Conservation (phyloP, 2,888 invertebrate genomes). For the Harpalus rufipes region DNA sequence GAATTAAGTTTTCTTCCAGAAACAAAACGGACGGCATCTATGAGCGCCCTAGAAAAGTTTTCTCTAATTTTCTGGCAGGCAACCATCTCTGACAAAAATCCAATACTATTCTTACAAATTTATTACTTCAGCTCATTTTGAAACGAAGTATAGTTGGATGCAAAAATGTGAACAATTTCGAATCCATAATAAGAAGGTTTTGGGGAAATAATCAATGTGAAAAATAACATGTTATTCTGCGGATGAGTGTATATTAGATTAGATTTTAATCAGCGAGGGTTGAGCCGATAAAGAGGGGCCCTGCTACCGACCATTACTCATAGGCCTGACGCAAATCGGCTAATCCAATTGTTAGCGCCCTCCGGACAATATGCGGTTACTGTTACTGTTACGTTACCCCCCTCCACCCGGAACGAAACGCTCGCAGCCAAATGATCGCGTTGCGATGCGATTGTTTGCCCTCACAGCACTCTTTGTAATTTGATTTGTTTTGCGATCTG, state of each 20-base stretch:
- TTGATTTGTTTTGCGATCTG: slow-evolving; percentile 52
- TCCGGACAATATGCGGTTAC: slow-evolving; percentile 64
- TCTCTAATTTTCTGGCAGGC: too few species aligned
- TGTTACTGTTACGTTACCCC: too few species aligned
- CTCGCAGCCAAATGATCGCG: slow-evolving; percentile 47
- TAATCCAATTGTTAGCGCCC: slow-evolving; percentile 76
- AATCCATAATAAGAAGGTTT: neutral
- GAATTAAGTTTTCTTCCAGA: too few species aligned
- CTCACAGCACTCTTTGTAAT: slow-evolving; percentile 58
- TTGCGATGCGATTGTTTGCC: slow-evolving; percentile 62
- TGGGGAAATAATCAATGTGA: slow-evolving; percentile 8
- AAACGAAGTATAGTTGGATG: too few species aligned
- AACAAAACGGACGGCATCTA: too few species aligned
- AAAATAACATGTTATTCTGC: slow-evolving; percentile 17
- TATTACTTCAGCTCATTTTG: too few species aligned
- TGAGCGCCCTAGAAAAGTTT: too few species aligned
- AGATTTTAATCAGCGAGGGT: slow-evolving; percentile 78
- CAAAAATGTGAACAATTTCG: too few species aligned
- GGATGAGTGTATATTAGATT: slow-evolving; percentile 77
- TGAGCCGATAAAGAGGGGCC: slow-evolving; percentile 69
- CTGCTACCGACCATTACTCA: slow-evolving; percentile 77
- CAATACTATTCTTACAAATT: too few species aligned
- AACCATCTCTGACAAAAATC: too few species aligned
- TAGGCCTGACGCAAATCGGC: slow-evolving; percentile 77
- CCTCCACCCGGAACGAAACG: too few species aligned